These are phyloP conservation scores for Sinosuthora webbiana DNA, from an alignment of 2,113 vertebrate genomes.

Conservation along the genomic window DNA sequence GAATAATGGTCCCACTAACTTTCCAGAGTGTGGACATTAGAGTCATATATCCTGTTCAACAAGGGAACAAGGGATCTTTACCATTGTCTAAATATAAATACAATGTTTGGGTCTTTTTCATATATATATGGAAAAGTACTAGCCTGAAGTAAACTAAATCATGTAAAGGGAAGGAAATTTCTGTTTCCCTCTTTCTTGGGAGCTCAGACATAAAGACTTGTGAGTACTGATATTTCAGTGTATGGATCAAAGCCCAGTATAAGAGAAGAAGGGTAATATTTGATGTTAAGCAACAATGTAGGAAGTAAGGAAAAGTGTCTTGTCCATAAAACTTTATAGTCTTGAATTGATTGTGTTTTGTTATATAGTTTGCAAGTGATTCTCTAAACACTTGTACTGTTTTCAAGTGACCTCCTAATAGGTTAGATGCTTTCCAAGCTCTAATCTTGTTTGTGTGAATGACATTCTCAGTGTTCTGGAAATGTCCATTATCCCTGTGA, in stretches of 20 bases:
- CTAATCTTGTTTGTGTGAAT: neutral
- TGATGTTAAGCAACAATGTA: neutral
- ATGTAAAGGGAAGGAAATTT: neutral
- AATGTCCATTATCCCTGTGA: neutral
- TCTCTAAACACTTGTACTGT: neutral
- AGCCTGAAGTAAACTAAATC: neutral
- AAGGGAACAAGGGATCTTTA: neutral
- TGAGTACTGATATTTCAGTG: neutral
- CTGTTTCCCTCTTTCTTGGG: neutral
- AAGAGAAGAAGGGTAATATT: neutral
- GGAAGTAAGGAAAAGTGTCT: neutral
- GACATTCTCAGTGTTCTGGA: neutral
- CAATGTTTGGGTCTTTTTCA: neutral
- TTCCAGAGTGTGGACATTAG: neutral
- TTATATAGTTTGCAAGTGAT: neutral
- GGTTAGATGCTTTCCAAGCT: neutral
- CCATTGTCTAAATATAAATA: neutral
- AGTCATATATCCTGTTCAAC: neutral
- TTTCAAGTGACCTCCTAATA: neutral
- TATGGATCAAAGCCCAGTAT: neutral
- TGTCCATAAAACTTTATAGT: neutral
- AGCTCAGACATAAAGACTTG: neutral
- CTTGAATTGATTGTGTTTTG: neutral
- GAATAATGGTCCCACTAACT: neutral
- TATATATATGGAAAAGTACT: neutral